Base-by-base conservation (phyloP, 1,140 invertebrate genomes). In the Drosophila asahinai region DNA sequence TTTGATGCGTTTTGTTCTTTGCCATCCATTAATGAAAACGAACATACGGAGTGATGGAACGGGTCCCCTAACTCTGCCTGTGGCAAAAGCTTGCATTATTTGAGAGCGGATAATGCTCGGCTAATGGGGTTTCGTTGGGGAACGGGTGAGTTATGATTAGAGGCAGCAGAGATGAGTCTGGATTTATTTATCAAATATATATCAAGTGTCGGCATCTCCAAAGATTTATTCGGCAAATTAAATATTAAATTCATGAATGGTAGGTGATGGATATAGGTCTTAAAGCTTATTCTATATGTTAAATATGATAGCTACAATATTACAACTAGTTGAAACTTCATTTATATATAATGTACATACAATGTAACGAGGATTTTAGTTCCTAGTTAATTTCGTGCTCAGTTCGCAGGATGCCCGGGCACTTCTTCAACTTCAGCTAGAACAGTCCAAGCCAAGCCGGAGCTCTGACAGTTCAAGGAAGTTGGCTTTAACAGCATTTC, bases 401-500 rank as follows among this genome's bases (percentile, higher is more conserved):
- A 22, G 19, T 22, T 58, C 5, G 15, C 60, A 45, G 61, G 68
- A 48, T 48, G 27, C 27, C 15, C 52, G 42, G 49, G 43, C 45
- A 51, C 57, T 70, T 68, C 47, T 72, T 68, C 54, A 76, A 66
- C 57, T 61, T 51, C 40, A 62, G 40, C 51, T 62, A 25, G 19
- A 61, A 5, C n/a, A 45, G 42, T 51, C 33, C 33, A 3, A 36
- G 33, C 33, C 33, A 0, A 36, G 2, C 33, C 25, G 27, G 27
- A n/a, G 19, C 54, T 40, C 76, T 83, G 80, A 83, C 83, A 82
- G 59, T 55, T 87, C 30, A 55, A 72, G 83, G 83, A 86, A 82
- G 83, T 80, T 45, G 45, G 59, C 75, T 74, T 86, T 77, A 82
- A 80, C 66, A 77, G 55, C 71, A 77, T 83, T 86, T 84, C 72